Evolutionary conservation across 2,888 invertebrate genomes (phyloP).

Genomic region (Cyclophora albipunctata): DNA sequence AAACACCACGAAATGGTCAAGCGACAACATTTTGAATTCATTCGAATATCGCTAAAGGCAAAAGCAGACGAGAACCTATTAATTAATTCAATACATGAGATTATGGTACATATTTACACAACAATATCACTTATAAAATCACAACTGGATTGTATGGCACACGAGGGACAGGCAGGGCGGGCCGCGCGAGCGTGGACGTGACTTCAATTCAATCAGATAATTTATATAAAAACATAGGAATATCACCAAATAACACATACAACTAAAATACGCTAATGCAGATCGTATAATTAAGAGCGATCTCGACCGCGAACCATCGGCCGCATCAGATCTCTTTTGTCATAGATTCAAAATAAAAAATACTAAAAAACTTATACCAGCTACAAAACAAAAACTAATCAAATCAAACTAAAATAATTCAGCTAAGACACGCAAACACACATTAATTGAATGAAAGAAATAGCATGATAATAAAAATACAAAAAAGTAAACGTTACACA

Average conservation of each 20-base stretch:
- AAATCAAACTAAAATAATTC: constrained; percentile 73
- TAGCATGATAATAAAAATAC: constrained; percentile 66
- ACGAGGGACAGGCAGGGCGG: constrained; percentile 57
- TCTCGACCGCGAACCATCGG: constrained; percentile 33
- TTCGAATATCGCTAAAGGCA: constrained; percentile 36
- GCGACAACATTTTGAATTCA: constrained; percentile 11
- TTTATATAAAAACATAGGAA: constrained; percentile 44
- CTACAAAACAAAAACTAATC: constrained; percentile 59
- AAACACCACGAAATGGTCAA: constrained; percentile 11
- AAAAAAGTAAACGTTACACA: constrained; percentile 57
- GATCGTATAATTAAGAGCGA: constrained; percentile 56
- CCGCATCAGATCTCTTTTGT: constrained; percentile 77
- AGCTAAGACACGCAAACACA: constrained; percentile 74
- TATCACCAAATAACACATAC: constrained; percentile 60
- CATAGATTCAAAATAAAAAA: constrained; percentile 72
- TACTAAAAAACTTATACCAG: constrained; percentile 71
- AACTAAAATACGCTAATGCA: constrained; percentile 58
- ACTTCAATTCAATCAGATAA: constrained; percentile 54
- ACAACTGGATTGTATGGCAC: constrained; percentile 75
- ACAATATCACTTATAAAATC: constrained; percentile 74
- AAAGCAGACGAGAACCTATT: constrained; percentile 45
- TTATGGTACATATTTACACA: constrained; percentile 74
- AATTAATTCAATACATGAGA: constrained; percentile 57
- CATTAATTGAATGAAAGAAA: constrained; percentile 63
- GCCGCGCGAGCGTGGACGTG: constrained; percentile 42